Conservation (phyloP, 2,113 vertebrate species). For the Saimiri boliviensis region DNA sequence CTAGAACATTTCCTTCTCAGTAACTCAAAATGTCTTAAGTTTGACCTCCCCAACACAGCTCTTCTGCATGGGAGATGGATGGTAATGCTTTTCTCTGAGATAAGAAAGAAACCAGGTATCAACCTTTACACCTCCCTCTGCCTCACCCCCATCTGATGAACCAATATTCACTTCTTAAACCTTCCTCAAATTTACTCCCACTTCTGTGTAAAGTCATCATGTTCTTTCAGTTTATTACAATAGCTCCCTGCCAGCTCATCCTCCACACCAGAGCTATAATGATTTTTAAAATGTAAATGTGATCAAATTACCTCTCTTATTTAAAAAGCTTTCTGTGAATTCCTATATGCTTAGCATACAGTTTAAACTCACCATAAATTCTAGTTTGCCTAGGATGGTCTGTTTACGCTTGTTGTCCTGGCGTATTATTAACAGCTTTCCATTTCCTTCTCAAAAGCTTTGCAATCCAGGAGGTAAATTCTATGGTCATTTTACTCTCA, state of each 20-base stretch:
- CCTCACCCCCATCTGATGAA: not conserved
- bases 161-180: not conserved
- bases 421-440: not conserved
- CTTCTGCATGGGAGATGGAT: not conserved
- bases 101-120: not conserved
- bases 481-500: not conserved
- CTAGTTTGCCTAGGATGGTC: not conserved
- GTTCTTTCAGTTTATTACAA: constrained; percentile 32
- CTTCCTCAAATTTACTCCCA: not conserved
- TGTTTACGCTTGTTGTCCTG: not conserved
- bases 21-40: not conserved
- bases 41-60: not conserved
- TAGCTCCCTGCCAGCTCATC: not conserved
- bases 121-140: not conserved
- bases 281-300: constrained; percentile 31
- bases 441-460: not conserved
- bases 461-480: not conserved
- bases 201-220: constrained; percentile 16
- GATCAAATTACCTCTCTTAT: not conserved
- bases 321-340: not conserved
- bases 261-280: not conserved
- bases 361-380: constrained; percentile 30
- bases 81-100: not conserved
- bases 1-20: not conserved
- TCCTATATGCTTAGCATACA: not conserved